Evolutionary conservation across 2,113 vertebrate genomes (phyloP).

Genomic region (Embiotoca jacksoni): DNA sequence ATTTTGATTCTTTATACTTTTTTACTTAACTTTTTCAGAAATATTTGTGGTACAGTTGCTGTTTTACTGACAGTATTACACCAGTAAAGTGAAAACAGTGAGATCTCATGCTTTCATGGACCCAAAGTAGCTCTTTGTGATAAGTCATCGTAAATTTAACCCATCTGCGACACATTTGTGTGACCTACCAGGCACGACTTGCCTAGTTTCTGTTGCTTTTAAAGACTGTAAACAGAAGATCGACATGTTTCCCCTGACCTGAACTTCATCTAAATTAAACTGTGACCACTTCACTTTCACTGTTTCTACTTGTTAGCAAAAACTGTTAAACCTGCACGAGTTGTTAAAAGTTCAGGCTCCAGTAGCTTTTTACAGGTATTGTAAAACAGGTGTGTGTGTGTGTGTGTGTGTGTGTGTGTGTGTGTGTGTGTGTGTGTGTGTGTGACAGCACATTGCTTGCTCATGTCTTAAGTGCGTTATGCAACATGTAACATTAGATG

Average conservation of each 20-base stretch:
- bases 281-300: not conserved
- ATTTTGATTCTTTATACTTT: too few species aligned
- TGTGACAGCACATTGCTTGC: slow-evolving; percentile 31
- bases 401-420: slow-evolving; percentile 8
- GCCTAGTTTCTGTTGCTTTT: not conserved
- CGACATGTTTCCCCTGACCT: too few species aligned
- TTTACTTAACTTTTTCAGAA: too few species aligned
- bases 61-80: too few species aligned
- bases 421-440: slow-evolving; percentile 2
- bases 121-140: not conserved
- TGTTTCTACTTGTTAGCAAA: not conserved
- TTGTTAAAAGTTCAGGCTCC: not conserved
- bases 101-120: too few species aligned
- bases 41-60: too few species aligned
- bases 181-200: not conserved
- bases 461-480: slow-evolving; percentile 52
- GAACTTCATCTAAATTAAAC: not conserved
- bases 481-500: slow-evolving; percentile 59
- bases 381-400: slow-evolving; percentile 6
- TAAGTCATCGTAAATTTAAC: not conserved
- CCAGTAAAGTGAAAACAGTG: too few species aligned
- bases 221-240: too few species aligned
- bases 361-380: slow-evolving; percentile 4
- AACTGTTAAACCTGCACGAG: not conserved
- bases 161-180: not conserved